These are phyloP conservation scores for Chionoecetes opilio DNA, from an alignment of 1,140 invertebrate genomes.

Conservation along the genomic window DNA sequence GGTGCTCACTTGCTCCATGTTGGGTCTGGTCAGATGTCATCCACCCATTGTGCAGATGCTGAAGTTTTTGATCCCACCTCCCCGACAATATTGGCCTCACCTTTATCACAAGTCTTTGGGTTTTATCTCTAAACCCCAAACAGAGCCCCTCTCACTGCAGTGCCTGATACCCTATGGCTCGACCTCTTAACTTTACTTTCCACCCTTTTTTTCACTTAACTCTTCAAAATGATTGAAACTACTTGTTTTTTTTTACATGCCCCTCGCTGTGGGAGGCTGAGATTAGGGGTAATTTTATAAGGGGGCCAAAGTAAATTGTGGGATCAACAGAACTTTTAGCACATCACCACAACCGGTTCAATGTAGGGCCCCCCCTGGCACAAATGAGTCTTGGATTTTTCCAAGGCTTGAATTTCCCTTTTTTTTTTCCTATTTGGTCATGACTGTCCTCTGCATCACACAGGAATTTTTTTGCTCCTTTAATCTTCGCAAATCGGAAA, in stretches of 20 bases:
- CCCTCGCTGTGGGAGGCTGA: conserved; percentile 79
- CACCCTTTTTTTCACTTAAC: too few relatives aligned
- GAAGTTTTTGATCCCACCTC: conserved; percentile 51
- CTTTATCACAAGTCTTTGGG: conserved; percentile 45
- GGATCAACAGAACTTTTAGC: conserved; percentile 61
- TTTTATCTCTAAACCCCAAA: conserved; percentile 52
- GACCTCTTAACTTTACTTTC: conserved; percentile 78
- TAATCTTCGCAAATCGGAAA: conserved; percentile 35
- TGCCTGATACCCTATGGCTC: conserved; percentile 72
- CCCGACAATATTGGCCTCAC: conserved; percentile 48
- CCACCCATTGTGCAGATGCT: conserved; percentile 71
- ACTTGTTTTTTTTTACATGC: conserved; percentile 78
- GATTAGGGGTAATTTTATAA: conserved; percentile 80
- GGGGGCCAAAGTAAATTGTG: conserved; percentile 51
- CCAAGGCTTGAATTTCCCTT: conserved; percentile 71
- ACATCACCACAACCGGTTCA: conserved; percentile 63
- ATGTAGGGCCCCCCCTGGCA: conserved; percentile 62
- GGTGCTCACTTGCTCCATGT: conserved; percentile 40
- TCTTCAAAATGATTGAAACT: conserved; percentile 80
- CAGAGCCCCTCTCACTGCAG: conserved; percentile 66
- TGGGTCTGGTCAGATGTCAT: conserved; percentile 22
- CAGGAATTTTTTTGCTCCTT: conserved; percentile 72
- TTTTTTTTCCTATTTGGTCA: conserved; percentile 69
- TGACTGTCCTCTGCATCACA: conserved; percentile 72
- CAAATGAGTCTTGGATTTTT: conserved; percentile 66